These are phyloP conservation scores for Macrotus californicus DNA, from an alignment of 2,113 vertebrate species.

Conservation along the genomic window DNA sequence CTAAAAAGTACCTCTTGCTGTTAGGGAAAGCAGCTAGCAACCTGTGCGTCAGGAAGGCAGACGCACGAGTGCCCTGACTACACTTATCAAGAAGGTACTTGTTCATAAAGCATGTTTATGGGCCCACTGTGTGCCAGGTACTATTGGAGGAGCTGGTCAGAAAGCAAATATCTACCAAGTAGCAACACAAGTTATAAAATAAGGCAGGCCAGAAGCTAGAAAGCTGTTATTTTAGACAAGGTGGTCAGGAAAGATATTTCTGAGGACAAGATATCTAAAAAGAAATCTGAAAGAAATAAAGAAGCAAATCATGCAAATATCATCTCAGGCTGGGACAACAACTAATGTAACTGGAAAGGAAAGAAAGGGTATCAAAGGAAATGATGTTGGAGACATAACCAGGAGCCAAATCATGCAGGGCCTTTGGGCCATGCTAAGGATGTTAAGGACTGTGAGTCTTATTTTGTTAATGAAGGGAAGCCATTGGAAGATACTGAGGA, in stretches of 20 bases:
- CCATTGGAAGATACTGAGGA: neutral
- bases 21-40: slow-evolving; percentile 48
- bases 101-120: neutral
- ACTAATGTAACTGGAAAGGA: neutral
- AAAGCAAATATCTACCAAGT: neutral
- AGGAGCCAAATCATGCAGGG: neutral
- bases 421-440: neutral
- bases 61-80: neutral
- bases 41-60: neutral
- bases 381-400: neutral
- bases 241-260: neutral
- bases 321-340: neutral
- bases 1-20: neutral
- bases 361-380: neutral
- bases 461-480: neutral
- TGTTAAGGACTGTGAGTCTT: neutral
- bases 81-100: neutral
- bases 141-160: neutral
- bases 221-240: neutral
- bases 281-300: slow-evolving; percentile 16
- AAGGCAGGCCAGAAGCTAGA: neutral
- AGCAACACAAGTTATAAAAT: neutral
- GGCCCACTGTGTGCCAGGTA: neutral
- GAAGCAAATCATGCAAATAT: neutral
- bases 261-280: neutral